Evolutionary conservation across 1,140 invertebrate species (phyloP).

Genomic region (Phortica variegata): DNA sequence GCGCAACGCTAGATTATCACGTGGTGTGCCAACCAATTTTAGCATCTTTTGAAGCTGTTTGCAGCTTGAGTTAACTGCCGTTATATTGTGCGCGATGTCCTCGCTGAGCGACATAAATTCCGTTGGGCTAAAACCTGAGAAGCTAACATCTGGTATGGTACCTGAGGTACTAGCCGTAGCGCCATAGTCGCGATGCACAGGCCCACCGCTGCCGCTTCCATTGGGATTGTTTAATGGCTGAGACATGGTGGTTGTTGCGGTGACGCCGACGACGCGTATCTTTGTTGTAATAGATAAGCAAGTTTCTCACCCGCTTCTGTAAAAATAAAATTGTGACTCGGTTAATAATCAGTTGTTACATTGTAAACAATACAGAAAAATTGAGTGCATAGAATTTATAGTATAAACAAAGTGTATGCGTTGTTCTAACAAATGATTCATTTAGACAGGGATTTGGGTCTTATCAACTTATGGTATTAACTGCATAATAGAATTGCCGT

Average conservation of each 20-base stretch:
- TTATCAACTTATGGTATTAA: too few species aligned
- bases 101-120: conserved; percentile 74
- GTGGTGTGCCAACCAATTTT: conserved; percentile 74
- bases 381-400: too few species aligned
- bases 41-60: conserved; percentile 71
- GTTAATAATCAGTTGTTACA: too few species aligned
- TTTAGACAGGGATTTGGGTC: too few species aligned
- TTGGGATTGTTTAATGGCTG: conserved; percentile 43
- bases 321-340: too few species aligned
- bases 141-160: conserved; percentile 65
- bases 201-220: conserved; percentile 9
- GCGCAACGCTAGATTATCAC: conserved; percentile 64
- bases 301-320: too few species aligned
- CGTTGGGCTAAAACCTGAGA: conserved; percentile 68
- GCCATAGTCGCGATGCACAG: conserved; percentile 59
- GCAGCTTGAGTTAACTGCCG: conserved; percentile 71
- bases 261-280: too few species aligned
- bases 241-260: conserved; percentile 24
- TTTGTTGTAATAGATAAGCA: too few species aligned
- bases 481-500: too few species aligned
- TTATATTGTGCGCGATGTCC: conserved; percentile 77
- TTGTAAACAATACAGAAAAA: too few species aligned
- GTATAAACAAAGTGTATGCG: too few species aligned
- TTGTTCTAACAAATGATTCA: too few species aligned
- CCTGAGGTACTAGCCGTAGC: conserved; percentile 40